These are phyloP conservation scores for Varanus salvator DNA, from an alignment of 2,113 vertebrate genomes.

Conservation along the genomic window DNA sequence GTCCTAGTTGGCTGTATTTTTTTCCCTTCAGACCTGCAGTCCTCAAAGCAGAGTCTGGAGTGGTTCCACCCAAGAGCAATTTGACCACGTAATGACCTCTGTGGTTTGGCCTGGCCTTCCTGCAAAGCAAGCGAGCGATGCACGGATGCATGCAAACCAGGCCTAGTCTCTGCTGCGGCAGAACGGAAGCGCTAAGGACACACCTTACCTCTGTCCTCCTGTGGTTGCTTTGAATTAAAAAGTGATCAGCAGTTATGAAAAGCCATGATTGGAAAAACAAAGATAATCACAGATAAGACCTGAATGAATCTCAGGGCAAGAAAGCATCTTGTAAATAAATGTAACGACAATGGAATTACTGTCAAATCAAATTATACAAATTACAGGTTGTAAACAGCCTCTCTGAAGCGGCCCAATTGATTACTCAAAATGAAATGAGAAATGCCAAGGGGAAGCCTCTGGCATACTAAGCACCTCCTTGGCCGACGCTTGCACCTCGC, in stretches of 20 bases:
- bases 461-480: conserved; percentile 24
- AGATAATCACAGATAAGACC: conserved; percentile 32
- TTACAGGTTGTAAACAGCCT: not conserved
- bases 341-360: conserved; percentile 35
- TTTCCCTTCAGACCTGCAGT: not conserved
- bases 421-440: not conserved
- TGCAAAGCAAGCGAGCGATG: not conserved
- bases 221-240: conserved; percentile 16
- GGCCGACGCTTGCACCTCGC: not conserved
- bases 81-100: not conserved
- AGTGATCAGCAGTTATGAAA: conserved; percentile 22
- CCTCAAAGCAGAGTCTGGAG: not conserved
- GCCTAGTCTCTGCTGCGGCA: not conserved
- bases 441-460: not conserved
- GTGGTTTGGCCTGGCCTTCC: not conserved
- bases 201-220: conserved; percentile 1
- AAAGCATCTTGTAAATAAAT: conserved; percentile 55
- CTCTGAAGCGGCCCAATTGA: conserved; percentile 29
- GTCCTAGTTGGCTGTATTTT: not conserved
- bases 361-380: conserved; percentile 54
- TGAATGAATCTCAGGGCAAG: not conserved
- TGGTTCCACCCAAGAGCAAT: not conserved
- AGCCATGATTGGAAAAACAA: conserved; percentile 13
- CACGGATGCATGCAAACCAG: not conserved
- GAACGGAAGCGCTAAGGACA: not conserved